phyloP scores from a whole-genome alignment of 2,888 invertebrate genomes.

The Ophion ellenae region DNA sequence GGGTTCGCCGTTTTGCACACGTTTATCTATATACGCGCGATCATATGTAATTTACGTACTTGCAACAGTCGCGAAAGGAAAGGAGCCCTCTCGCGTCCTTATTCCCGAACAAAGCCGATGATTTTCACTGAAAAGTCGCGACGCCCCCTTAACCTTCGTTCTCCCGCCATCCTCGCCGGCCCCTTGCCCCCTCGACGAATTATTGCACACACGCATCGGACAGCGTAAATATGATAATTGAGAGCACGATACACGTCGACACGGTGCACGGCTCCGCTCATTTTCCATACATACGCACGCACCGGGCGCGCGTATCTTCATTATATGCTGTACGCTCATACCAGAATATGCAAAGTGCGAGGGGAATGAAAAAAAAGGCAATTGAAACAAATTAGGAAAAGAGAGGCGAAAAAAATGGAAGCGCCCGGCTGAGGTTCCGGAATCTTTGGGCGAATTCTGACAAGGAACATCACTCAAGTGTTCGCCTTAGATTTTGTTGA shows the following conservation, averaged over 20 bases:
- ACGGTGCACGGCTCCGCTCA: not conserved
- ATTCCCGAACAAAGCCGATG: constrained; percentile 33
- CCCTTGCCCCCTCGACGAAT: not conserved
- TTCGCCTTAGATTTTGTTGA: too few relatives aligned
- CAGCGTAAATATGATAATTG: constrained; percentile 35
- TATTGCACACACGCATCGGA: constrained; percentile 20
- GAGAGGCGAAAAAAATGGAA: too few relatives aligned
- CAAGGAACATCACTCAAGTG: too few relatives aligned
- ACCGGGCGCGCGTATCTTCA: not conserved
- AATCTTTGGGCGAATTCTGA: too few relatives aligned
- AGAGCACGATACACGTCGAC: constrained; percentile 17
- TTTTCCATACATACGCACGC: not conserved
- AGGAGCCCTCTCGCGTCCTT: constrained; percentile 24
- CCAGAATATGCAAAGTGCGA: too few relatives aligned
- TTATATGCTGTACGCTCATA: too few relatives aligned
- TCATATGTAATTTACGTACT: constrained; percentile 15
- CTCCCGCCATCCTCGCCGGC: not conserved
- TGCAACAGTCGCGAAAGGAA: constrained; percentile 29
- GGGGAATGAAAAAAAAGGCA: too few relatives aligned
- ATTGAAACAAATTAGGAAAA: too few relatives aligned
- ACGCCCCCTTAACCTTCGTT: constrained; percentile 50
- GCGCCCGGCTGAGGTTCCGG: too few relatives aligned
- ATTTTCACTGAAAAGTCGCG: constrained; percentile 43
- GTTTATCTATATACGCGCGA: constrained; percentile 12
- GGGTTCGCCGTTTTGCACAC: constrained; percentile 28